phyloP scores from a whole-genome alignment of 2,113 vertebrate species.

The Erpornis zantholeuca region DNA sequence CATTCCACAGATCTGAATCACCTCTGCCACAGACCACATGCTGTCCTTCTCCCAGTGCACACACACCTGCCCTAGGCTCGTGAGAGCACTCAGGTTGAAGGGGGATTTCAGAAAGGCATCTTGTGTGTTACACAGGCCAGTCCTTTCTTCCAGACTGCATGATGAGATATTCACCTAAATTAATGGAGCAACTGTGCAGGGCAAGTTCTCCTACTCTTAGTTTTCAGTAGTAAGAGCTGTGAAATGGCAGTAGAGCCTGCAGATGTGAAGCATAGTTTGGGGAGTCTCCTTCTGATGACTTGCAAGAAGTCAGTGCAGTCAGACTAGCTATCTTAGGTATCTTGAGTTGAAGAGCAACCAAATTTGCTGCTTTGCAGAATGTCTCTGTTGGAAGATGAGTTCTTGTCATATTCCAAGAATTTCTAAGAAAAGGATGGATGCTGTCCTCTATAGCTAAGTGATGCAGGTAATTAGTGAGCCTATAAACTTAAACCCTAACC shows the following conservation, averaged over 20 bases:
- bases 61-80: accelerated
- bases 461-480: background rate
- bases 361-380: background rate
- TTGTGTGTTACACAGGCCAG: background rate
- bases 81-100: background rate
- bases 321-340: background rate
- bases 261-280: background rate
- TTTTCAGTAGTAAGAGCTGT: background rate
- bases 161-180: background rate
- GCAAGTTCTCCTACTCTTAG: background rate
- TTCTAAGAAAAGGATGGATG: background rate
- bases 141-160: background rate
- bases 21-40: background rate
- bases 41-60: background rate
- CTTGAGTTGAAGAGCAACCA: background rate
- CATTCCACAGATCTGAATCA: background rate
- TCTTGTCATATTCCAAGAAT: background rate
- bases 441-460: background rate
- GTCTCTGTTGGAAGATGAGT: background rate
- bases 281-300: background rate
- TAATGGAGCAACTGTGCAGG: background rate
- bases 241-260: background rate
- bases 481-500: background rate
- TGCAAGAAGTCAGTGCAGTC: background rate
- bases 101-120: background rate